Evolutionary conservation across 2,113 vertebrate genomes (phyloP).

Genomic region (Dendropsophus ebraccatus): DNA sequence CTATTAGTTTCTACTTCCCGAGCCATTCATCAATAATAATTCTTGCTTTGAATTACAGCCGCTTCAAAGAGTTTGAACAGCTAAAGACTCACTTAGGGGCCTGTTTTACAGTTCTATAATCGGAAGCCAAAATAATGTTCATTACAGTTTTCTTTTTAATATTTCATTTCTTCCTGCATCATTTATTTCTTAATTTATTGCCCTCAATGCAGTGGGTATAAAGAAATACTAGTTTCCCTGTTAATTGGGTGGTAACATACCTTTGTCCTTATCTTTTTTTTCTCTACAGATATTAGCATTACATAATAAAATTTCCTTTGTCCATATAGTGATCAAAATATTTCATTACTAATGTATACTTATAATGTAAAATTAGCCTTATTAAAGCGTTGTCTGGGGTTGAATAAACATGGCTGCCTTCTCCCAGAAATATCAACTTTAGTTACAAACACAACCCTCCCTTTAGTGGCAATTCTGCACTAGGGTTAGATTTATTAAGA

Average conservation of each 20-base stretch:
- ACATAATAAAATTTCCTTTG: neutral
- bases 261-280: neutral
- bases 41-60: slow-evolving; percentile 45
- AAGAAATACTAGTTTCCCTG: slow-evolving; percentile 5
- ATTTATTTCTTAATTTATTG: slow-evolving; percentile 56
- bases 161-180: slow-evolving; percentile 58
- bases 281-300: neutral
- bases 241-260: slow-evolving; percentile 3
- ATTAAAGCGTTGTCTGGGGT: too few relatives aligned
- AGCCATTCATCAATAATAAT: slow-evolving; percentile 49
- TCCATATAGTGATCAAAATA: too few relatives aligned
- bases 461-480: too few relatives aligned
- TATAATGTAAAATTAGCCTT: too few relatives aligned
- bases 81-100: slow-evolving; percentile 50
- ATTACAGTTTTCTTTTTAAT: slow-evolving; percentile 61
- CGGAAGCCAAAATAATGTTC: slow-evolving; percentile 51
- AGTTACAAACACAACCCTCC: too few relatives aligned
- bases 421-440: too few relatives aligned
- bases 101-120: slow-evolving; percentile 44
- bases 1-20: slow-evolving; percentile 43
- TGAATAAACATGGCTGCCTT: too few relatives aligned
- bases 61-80: slow-evolving; percentile 40
- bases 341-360: too few relatives aligned
- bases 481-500: too few relatives aligned
- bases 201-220: slow-evolving; percentile 26